These are phyloP conservation scores for Sebastes oblongus DNA, from an alignment of 2,797 vertebrate species.

Conservation along the genomic window DNA sequence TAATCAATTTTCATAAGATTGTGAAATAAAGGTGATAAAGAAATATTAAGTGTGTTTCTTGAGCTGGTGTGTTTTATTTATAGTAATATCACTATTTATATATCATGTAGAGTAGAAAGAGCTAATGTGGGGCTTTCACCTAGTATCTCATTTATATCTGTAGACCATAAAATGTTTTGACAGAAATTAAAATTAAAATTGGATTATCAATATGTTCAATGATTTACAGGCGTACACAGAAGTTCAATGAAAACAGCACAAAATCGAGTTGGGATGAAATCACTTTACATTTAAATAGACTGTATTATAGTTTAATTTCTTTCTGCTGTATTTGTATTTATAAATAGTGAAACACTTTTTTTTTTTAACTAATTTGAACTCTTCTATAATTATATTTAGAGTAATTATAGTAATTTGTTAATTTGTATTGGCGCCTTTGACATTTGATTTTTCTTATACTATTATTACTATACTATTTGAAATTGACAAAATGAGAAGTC, in stretches of 20 bases:
- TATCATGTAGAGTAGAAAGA: neutral
- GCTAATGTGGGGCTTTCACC: neutral
- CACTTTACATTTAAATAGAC: neutral
- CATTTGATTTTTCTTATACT: neutral
- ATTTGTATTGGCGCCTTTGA: fast-evolving
- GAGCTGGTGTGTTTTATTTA: neutral
- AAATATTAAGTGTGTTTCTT: neutral
- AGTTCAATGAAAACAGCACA: neutral
- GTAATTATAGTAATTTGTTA: neutral
- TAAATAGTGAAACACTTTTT: neutral
- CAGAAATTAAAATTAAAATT: neutral
- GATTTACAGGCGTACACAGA: neutral
- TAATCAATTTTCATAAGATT: neutral
- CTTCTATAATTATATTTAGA: neutral
- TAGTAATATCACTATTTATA: neutral
- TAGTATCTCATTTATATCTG: neutral
- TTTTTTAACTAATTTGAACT: neutral
- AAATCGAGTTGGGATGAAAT: neutral
- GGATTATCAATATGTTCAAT: neutral
- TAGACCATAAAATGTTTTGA: neutral
- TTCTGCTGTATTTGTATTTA: neutral
- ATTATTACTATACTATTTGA: neutral
- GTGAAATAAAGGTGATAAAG: neutral
- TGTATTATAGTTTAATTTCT: neutral
- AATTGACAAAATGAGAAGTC: neutral